Base-by-base conservation (phyloP, 2,113 vertebrate genomes). In the Synchiropus splendidus region DNA sequence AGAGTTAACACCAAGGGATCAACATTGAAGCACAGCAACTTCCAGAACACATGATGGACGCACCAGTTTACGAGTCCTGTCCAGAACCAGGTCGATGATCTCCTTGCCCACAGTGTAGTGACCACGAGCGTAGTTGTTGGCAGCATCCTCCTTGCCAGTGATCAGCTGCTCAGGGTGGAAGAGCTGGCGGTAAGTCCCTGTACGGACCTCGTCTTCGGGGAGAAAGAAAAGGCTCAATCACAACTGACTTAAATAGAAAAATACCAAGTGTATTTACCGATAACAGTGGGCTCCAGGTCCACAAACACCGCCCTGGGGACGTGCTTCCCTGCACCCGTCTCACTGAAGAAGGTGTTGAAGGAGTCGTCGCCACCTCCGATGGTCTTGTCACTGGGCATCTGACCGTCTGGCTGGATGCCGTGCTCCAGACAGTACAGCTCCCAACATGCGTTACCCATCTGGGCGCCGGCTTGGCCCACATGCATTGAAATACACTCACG, bases 381-480 rank as follows among this genome's bases (percentile, higher is more conserved):
- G 35, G 72, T 77, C 56, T 78, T 81, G 42, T 80, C 76, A 3
- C 76, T 75, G 27, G 76, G 79, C 79, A 79, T 81, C 61, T 78
- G 75, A n/a, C 78, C 75, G 4, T 81, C 71, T 0, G 75, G 72
- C 67, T 83, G 80, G 68, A 94, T 90, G 8, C 87, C 89, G 0
- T 94, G 89, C 64, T 94, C 91, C 14, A 94, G 83, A 61, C 91
- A 92, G 33, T 90, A 92, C 0, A 92, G 77, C 58, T 94, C 89
- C 90, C 89, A 93, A 64, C 89, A 91, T 49, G 87, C 86, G 5
- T 90, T 89, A 36, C 89, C 91, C 63, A 89, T 90, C 77, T 92
- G 90, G 47, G 87, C 59, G 0, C 90, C 89, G 1, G 87, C 88
- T 72, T 80, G 78, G 43, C 78, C 78, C 5, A 78, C 70, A 9